Evolutionary conservation across 1,140 invertebrate genomes (phyloP).

Genomic region (Sweltsa coloradensis): DNA sequence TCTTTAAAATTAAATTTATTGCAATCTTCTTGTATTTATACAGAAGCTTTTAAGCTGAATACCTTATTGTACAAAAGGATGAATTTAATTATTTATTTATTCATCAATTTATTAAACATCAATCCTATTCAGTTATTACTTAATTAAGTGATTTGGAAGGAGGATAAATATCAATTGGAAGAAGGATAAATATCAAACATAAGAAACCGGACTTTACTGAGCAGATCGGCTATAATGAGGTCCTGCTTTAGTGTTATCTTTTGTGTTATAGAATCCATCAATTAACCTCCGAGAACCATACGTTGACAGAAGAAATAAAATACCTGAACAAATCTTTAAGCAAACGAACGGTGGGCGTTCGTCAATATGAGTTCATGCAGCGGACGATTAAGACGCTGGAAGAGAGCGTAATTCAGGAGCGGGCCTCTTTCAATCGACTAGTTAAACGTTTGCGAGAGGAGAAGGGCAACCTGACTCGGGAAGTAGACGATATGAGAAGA

Average conservation of each 20-base stretch:
- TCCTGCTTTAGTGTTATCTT: slow-evolving; percentile 7
- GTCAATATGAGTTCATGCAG: slow-evolving; percentile 25
- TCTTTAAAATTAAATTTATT: no score
- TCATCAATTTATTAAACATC: no score
- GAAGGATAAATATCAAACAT: no score
- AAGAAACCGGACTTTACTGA: no score
- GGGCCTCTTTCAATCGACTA: slow-evolving; percentile 27
- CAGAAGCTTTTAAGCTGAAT: no score
- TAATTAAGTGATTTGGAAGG: no score
- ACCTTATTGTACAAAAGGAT: no score
- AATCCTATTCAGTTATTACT: no score
- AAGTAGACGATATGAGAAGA: slow-evolving; percentile 15
- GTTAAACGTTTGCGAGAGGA: slow-evolving; percentile 30
- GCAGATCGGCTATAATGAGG: no score
- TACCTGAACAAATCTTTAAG: slow-evolving; percentile 12
- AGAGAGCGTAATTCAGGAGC: slow-evolving; percentile 26
- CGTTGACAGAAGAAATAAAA: slow-evolving; percentile 18
- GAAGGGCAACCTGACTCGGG: slow-evolving; percentile 19
- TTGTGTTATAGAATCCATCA: slow-evolving; percentile 19
- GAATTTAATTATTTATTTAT: no score
- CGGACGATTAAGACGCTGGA: slow-evolving; percentile 29
- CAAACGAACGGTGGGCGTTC: slow-evolving; percentile 14
- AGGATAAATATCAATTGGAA: no score
- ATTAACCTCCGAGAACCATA: slow-evolving; percentile 20
- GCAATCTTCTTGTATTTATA: no score